These are phyloP conservation scores for Sebastes diploproa DNA, from an alignment of 2,797 vertebrate species.

Conservation along the genomic window DNA sequence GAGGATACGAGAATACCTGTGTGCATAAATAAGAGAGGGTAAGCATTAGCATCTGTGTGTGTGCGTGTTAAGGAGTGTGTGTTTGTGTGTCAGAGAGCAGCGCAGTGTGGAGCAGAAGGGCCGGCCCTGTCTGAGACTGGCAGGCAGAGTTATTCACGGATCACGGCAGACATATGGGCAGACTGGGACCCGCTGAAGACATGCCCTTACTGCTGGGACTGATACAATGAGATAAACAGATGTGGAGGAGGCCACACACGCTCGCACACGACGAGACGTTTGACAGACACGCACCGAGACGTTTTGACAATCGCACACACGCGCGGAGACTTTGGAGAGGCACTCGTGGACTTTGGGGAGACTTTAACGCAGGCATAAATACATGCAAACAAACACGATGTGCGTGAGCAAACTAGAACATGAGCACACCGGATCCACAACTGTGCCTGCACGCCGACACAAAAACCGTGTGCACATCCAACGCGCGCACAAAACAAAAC, in stretches of 20 bases:
- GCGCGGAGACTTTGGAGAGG: constrained; percentile 2
- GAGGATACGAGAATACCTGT: constrained; percentile 53
- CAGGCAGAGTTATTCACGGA: constrained; percentile 80
- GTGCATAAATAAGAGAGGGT: constrained; percentile 63
- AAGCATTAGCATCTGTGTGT: constrained; percentile 40
- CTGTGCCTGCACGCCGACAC: neutral
- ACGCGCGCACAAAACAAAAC: constrained; percentile 23
- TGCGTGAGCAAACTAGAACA: neutral
- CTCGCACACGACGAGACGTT: constrained; percentile 26
- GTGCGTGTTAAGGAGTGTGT: constrained; percentile 4
- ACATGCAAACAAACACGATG: neutral
- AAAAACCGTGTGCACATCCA: constrained; percentile 8
- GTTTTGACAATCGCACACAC: constrained; percentile 12
- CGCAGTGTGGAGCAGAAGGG: constrained; percentile 48
- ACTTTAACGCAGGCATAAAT: neutral
- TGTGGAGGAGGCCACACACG: constrained; percentile 62
- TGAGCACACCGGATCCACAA: neutral
- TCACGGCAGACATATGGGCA: constrained; percentile 79
- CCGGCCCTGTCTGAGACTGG: constrained; percentile 67
- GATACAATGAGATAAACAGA: constrained; percentile 76
- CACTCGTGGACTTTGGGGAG: neutral
- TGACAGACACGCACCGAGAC: constrained; percentile 39
- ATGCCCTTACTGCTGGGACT: constrained; percentile 74
- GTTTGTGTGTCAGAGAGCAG: constrained; percentile 46
- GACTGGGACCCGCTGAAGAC: constrained; percentile 73